Conservation (phyloP, 2,797 vertebrate genomes). For the Knipowitschia caucasica region DNA sequence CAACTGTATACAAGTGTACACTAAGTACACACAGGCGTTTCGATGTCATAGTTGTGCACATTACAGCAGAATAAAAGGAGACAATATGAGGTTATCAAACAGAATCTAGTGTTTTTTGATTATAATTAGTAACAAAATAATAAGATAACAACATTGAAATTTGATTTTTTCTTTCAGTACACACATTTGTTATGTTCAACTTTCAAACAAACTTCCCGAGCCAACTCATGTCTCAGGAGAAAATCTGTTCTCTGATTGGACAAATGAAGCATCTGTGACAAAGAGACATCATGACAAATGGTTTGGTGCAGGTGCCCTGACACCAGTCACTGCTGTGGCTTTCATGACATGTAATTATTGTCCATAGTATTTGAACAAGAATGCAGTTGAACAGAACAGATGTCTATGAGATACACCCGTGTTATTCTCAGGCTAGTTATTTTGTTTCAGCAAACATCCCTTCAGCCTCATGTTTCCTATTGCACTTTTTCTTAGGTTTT, state of each 20-base stretch:
- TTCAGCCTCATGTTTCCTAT: constrained; percentile 12
- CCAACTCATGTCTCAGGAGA: neutral
- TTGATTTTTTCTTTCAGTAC: neutral
- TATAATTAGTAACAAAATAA: no score
- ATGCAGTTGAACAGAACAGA: neutral
- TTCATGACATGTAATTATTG: no score
- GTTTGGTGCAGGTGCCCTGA: neutral
- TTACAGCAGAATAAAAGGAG: no score
- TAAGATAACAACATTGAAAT: neutral
- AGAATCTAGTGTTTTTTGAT: no score
- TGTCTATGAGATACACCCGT: constrained; percentile 18
- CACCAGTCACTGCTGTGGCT: neutral
- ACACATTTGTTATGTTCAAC: no score
- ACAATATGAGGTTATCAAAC: no score
- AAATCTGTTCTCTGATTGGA: neutral
- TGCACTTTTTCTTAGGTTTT: constrained; percentile 18
- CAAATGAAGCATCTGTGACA: neutral
- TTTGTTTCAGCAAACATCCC: neutral
- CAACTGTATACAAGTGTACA: no score
- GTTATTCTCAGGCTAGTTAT: constrained; percentile 11
- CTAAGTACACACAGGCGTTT: no score
- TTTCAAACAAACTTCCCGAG: no score
- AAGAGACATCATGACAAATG: neutral
- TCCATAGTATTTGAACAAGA: neutral
- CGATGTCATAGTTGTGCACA: no score